Evolutionary conservation across 1,140 invertebrate genomes (phyloP).

Genomic region (Bacillus rossius): DNA sequence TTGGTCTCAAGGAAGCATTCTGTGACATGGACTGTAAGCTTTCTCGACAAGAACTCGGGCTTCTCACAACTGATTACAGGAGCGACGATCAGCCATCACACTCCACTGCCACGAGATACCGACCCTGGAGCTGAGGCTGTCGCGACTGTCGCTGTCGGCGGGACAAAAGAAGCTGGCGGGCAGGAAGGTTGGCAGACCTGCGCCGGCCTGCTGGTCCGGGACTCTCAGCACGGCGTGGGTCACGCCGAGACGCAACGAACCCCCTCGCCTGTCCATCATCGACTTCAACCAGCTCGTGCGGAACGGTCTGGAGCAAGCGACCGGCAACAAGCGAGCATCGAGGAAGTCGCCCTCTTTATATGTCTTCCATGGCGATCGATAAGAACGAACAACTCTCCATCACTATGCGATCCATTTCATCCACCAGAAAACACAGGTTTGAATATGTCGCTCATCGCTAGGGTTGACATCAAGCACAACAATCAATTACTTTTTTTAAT

Average conservation of each 20-base stretch:
- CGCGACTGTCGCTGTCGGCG: conserved; percentile 7
- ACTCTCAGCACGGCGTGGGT: conserved; percentile 7
- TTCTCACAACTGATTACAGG: neutral
- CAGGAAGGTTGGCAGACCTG: conserved; percentile 33
- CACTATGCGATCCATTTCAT: no score
- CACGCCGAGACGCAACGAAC: conserved; percentile 34
- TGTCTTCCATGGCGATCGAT: no score
- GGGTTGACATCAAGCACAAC: no score
- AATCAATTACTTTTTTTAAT: no score
- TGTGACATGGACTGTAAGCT: no score
- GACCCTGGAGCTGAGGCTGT: neutral
- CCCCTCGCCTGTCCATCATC: conserved; percentile 61
- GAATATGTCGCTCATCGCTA: no score
- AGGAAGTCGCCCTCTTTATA: no score
- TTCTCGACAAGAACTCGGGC: no score
- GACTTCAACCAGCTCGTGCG: conserved; percentile 64
- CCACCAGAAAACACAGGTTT: no score
- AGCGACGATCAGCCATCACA: neutral
- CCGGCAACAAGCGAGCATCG: conserved; percentile 17
- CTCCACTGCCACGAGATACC: neutral
- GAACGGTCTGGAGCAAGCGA: conserved; percentile 48
- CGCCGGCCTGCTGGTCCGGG: conserved; percentile 16
- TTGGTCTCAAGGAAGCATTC: no score
- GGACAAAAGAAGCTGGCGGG: conserved; percentile 13
- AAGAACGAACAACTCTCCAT: no score